These are phyloP conservation scores for Catharus minimus DNA, from an alignment of 2,113 vertebrate species.

Conservation along the genomic window DNA sequence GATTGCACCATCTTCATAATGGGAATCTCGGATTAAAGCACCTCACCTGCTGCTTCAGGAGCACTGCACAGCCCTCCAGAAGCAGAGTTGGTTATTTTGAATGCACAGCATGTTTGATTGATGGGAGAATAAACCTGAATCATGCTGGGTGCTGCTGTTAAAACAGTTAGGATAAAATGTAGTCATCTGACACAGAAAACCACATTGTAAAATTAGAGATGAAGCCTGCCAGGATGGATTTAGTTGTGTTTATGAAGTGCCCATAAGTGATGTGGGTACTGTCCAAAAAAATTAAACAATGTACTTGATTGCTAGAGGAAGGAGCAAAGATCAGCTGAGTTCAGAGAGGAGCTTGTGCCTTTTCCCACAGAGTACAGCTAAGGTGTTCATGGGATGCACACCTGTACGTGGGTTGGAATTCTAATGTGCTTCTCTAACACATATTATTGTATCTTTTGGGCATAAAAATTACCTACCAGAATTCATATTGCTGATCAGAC, in stretches of 20 bases:
- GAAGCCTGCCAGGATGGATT: conserved; percentile 14
- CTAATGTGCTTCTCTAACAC: neutral
- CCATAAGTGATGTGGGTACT: neutral
- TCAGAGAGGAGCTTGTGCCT: neutral
- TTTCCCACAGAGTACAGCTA: neutral
- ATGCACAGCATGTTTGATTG: neutral
- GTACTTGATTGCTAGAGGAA: neutral
- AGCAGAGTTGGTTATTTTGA: neutral
- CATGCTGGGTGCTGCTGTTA: neutral
- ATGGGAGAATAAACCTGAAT: neutral
- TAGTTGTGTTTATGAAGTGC: neutral
- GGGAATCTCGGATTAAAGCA: neutral
- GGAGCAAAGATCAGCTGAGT: neutral
- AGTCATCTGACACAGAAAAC: neutral
- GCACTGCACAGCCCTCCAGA: neutral
- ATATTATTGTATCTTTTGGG: no score
- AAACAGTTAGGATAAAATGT: neutral
- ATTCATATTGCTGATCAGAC: neutral
- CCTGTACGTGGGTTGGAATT: accelerated
- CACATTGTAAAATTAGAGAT: neutral
- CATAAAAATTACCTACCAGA: neutral
- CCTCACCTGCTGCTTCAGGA: conserved; percentile 28
- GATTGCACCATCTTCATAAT: neutral
- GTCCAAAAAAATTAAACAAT: neutral
- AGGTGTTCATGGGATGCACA: neutral